These are phyloP conservation scores for Thecophora atra DNA, from an alignment of 2,888 invertebrate species.

Conservation along the genomic window DNA sequence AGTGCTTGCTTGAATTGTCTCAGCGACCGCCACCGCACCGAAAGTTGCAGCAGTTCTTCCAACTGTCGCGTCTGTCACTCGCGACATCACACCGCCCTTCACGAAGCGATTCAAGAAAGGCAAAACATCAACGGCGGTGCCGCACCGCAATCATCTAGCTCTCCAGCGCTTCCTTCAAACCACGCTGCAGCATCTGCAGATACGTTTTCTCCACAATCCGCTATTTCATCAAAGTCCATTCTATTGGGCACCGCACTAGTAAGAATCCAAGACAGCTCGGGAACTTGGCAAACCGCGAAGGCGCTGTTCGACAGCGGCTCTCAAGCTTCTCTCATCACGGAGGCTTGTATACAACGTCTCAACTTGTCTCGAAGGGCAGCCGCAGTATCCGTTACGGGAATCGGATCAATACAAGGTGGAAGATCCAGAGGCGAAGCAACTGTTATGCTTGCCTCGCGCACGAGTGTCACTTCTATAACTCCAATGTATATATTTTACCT, in stretches of 20 bases:
- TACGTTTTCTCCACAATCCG: neutral
- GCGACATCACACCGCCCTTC: neutral
- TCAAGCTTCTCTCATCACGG: constrained; percentile 1
- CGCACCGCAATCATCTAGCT: neutral
- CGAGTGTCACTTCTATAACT: neutral
- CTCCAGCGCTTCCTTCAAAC: neutral
- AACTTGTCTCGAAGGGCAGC: neutral
- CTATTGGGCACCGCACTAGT: neutral
- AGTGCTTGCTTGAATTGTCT: constrained; percentile 4
- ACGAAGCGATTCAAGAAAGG: neutral
- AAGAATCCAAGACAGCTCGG: neutral
- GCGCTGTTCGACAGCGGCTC: constrained; percentile 1
- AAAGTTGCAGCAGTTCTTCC: neutral
- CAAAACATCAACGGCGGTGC: neutral
- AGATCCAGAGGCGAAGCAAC: neutral
- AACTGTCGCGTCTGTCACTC: neutral
- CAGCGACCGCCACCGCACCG: neutral
- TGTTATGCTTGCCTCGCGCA: neutral
- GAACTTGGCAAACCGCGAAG: constrained; percentile 3
- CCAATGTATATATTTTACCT: constrained; percentile 19
- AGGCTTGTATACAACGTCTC: constrained; percentile 9
- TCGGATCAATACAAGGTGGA: constrained; percentile 1
- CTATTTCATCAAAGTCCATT: neutral
- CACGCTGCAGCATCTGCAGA: neutral
- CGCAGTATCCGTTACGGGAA: neutral